phyloP scores from a whole-genome alignment of 2,888 invertebrate genomes.

The Acleris laterana region DNA sequence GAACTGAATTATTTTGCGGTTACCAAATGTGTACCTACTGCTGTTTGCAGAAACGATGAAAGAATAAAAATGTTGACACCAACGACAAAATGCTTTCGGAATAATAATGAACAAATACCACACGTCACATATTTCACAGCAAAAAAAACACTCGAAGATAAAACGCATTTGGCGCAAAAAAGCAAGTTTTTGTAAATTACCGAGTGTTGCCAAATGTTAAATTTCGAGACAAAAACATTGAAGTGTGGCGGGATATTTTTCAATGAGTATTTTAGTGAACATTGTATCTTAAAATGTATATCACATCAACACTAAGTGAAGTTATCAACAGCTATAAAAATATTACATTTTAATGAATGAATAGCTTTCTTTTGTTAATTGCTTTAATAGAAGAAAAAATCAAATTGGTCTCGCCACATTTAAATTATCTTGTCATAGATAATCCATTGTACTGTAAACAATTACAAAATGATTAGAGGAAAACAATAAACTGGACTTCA shows the following conservation, averaged over 20 bases:
- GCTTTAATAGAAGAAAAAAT: too few relatives aligned
- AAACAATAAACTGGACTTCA: too few relatives aligned
- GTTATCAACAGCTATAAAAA: too few relatives aligned
- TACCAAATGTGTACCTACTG: background rate
- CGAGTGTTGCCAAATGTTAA: slow-evolving; percentile 23
- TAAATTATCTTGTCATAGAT: too few relatives aligned
- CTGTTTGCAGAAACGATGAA: background rate
- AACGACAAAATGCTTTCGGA: slow-evolving; percentile 21
- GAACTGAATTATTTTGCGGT: slow-evolving; percentile 6
- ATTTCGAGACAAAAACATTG: slow-evolving; percentile 10
- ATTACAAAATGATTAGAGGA: too few relatives aligned
- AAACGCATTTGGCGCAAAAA: slow-evolving; percentile 21
- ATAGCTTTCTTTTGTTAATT: too few relatives aligned
- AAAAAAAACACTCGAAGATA: background rate
- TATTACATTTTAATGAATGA: too few relatives aligned
- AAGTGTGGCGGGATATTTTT: background rate
- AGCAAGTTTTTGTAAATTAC: slow-evolving; percentile 11
- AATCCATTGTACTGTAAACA: too few relatives aligned
- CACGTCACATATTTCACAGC: slow-evolving; percentile 17
- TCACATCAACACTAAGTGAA: too few relatives aligned
- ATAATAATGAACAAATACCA: slow-evolving; percentile 10
- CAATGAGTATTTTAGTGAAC: background rate
- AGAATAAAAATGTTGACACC: slow-evolving; percentile 1
- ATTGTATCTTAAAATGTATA: too few relatives aligned
- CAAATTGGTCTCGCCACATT: too few relatives aligned